A percentile compares a stretch with the other conserved stretches of the same genome.
Conservation (phyloP, 1,140 invertebrate species). For the Euwallacea fornicatus region DNA sequence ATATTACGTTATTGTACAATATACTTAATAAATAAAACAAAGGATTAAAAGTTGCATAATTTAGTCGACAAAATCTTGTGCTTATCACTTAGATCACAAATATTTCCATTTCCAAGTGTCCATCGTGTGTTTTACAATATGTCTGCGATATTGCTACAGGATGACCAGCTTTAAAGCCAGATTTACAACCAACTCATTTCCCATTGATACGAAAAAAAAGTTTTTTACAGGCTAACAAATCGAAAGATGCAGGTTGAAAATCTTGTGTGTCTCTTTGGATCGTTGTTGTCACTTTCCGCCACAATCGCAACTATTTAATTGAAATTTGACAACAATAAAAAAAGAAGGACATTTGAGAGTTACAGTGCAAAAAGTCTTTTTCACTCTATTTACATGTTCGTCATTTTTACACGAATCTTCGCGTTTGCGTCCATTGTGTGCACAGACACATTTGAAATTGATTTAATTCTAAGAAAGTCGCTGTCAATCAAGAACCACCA, state of each 20-base stretch:
- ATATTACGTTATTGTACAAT: slow-evolving; percentile 40
- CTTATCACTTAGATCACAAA: slow-evolving; percentile 40
- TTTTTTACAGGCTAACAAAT: background rate
- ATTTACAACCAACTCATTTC: slow-evolving; percentile 5
- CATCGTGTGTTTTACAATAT: slow-evolving; percentile 27
- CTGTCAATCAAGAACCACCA: slow-evolving; percentile 52
- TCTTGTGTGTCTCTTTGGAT: background rate
- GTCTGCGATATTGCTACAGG: slow-evolving; percentile 33
- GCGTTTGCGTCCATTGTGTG: slow-evolving; percentile 36
- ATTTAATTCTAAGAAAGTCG: slow-evolving; percentile 30
- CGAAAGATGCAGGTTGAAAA: too few relatives aligned
- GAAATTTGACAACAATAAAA: background rate
- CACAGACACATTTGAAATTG: slow-evolving; percentile 30
- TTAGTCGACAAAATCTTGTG: slow-evolving; percentile 37
- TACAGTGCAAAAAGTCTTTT: slow-evolving; percentile 13
- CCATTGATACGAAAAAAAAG: background rate
- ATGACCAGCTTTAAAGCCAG: slow-evolving; percentile 6
- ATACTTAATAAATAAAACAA: slow-evolving; percentile 40
- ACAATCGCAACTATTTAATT: too few relatives aligned
- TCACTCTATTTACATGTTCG: slow-evolving; percentile 20
- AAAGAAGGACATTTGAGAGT: background rate
- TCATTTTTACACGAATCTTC: slow-evolving; percentile 12
- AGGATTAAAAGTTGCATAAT: slow-evolving; percentile 37
- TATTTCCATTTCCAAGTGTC: slow-evolving; percentile 23
- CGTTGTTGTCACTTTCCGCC: background rate